Evolutionary conservation across 1,140 invertebrate genomes (phyloP).

Genomic region (Drosophila ananassae): DNA sequence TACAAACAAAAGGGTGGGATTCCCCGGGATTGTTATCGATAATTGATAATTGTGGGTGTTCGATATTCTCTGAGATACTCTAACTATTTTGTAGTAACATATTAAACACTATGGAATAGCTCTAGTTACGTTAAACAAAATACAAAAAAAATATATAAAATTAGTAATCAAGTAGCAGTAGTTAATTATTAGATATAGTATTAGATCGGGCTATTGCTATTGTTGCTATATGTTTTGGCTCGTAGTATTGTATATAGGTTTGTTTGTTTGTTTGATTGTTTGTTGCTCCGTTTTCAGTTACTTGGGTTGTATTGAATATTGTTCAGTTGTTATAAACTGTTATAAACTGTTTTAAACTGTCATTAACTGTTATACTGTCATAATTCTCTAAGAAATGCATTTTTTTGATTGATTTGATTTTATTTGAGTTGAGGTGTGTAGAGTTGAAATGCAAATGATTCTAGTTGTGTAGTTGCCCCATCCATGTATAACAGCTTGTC

Average conservation of each 20-base stretch:
- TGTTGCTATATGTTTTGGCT: conserved; percentile 47
- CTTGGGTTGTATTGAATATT: conserved; percentile 39
- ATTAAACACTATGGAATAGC: conserved; percentile 51
- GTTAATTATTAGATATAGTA: conserved; percentile 51
- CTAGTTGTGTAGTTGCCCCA: conserved; percentile 32
- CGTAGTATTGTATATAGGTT: conserved; percentile 33
- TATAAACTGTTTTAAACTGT: too few species aligned
- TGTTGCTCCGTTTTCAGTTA: conserved; percentile 76
- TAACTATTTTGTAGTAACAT: conserved; percentile 12
- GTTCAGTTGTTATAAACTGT: too few species aligned
- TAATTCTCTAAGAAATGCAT: too few species aligned
- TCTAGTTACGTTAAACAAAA: conserved; percentile 47
- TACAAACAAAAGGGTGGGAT: conserved; percentile 63
- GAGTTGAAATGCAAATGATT: conserved; percentile 11
- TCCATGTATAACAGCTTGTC: conserved; percentile 67
- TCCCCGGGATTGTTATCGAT: background rate
- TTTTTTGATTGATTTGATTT: background rate
- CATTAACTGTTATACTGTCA: too few species aligned
- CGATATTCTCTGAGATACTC: background rate
- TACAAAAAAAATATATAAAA: conserved; percentile 22
- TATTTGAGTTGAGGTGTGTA: background rate
- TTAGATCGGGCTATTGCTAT: conserved; percentile 76
- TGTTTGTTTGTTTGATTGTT: conserved; percentile 73
- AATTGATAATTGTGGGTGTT: background rate
- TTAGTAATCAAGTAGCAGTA: conserved; percentile 19